phyloP scores from a whole-genome alignment of 2,797 vertebrate species.

The Phoebastria nigripes region DNA sequence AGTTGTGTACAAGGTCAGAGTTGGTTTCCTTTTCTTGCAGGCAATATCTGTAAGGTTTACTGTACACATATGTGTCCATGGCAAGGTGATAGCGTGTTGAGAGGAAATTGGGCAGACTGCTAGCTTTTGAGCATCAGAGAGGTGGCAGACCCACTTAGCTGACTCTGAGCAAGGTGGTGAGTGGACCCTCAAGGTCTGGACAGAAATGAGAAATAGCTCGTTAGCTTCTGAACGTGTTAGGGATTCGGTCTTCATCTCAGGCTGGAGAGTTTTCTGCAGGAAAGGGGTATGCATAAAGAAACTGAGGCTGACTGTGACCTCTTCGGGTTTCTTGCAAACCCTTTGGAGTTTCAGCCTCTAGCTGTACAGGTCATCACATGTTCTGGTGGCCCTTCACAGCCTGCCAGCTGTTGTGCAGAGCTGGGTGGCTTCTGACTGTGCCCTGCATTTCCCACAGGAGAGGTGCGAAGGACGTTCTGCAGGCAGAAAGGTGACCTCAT shows the following conservation, averaged over 20 bases:
- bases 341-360: not conserved
- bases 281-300: not conserved
- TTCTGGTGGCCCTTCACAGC: not conserved
- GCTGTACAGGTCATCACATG: not conserved
- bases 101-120: not conserved
- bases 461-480: not conserved
- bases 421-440: not conserved
- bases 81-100: not conserved
- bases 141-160: not conserved
- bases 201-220: not conserved
- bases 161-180: not conserved
- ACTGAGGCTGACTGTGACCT: not conserved
- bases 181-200: not conserved
- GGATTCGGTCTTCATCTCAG: not conserved
- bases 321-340: not conserved
- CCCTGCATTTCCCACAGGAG: not conserved
- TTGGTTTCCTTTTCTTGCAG: not conserved
- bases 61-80: not conserved
- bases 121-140: not conserved
- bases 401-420: not conserved
- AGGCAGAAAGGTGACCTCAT: not conserved
- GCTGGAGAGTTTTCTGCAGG: not conserved
- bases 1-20: not conserved
- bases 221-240: not conserved
- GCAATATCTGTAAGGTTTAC: not conserved